phyloP scores from a whole-genome alignment of 1,140 invertebrate genomes.

The Cotesia vestalis region DNA sequence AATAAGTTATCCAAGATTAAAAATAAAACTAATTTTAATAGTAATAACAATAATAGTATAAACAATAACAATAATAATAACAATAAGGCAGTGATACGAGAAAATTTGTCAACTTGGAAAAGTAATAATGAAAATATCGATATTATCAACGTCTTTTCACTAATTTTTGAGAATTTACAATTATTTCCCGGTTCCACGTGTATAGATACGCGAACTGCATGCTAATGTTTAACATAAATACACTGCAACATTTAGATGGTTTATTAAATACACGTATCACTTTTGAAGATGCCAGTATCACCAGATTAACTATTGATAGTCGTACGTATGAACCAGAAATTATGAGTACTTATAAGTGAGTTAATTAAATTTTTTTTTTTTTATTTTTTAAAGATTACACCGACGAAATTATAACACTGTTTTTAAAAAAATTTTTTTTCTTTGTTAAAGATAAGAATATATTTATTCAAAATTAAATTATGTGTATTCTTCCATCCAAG shows the following conservation, averaged over 20 bases:
- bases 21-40: no score
- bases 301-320: conserved; percentile 15
- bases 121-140: conserved; percentile 10
- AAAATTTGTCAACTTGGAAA: conserved; percentile 28
- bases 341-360: no score
- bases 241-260: conserved; percentile 64
- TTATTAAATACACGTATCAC: conserved; percentile 47
- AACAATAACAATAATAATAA: conserved; percentile 30
- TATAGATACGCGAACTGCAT: conserved; percentile 82
- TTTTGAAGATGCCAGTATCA: conserved; percentile 58
- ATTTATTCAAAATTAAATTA: no score
- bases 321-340: no score
- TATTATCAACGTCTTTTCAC: conserved; percentile 82
- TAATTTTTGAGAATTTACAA: conserved; percentile 88
- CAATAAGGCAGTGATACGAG: conserved; percentile 35
- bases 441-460: no score
- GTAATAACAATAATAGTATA: not conserved
- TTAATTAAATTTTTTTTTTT: no score
- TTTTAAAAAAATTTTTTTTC: no score
- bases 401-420: no score
- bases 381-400: no score
- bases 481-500: no score
- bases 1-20: not conserved
- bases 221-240: conserved; percentile 66
- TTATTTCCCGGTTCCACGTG: conserved; percentile 89